Evolutionary conservation across 92 coral and sea anemone genomes (phyloP).

Genomic region (Muricea muricata): DNA sequence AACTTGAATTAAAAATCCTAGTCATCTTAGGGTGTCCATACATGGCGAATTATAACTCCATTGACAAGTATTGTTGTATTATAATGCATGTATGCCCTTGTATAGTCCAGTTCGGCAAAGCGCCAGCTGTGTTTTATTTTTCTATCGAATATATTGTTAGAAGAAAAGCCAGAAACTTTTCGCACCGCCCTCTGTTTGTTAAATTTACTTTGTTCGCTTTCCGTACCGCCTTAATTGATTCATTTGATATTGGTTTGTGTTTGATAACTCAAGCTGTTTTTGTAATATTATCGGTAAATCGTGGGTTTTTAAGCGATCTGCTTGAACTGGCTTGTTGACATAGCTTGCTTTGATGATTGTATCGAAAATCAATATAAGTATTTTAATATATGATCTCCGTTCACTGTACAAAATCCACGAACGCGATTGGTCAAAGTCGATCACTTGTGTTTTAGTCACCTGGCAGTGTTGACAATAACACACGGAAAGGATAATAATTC

Average conservation of each 20-base stretch:
- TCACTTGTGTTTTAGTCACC: too few species aligned
- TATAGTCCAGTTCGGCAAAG: background rate
- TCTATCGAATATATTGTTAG: background rate
- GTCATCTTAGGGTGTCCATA: too few species aligned
- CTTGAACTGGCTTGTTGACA: conserved; percentile 1
- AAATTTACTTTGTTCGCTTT: background rate
- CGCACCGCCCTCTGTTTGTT: background rate
- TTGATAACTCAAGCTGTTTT: conserved; percentile 4
- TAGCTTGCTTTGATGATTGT: background rate
- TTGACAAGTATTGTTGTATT: too few species aligned
- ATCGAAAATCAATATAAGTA: background rate
- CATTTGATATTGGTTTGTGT: background rate
- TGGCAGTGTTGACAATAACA: too few species aligned
- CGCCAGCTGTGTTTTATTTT: background rate
- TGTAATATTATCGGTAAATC: background rate
- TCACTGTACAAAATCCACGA: too few species aligned
- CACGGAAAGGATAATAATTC: too few species aligned
- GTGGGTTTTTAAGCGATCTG: background rate
- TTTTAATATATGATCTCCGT: too few species aligned
- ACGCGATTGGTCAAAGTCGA: too few species aligned
- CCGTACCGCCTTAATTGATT: conserved; percentile 8
- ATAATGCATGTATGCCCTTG: background rate
- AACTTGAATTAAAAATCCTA: too few species aligned
- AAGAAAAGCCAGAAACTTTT: background rate
- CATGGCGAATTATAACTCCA: too few species aligned